These are phyloP conservation scores for Phyto melanocephala DNA, from an alignment of 2,888 invertebrate species.

Conservation along the genomic window DNA sequence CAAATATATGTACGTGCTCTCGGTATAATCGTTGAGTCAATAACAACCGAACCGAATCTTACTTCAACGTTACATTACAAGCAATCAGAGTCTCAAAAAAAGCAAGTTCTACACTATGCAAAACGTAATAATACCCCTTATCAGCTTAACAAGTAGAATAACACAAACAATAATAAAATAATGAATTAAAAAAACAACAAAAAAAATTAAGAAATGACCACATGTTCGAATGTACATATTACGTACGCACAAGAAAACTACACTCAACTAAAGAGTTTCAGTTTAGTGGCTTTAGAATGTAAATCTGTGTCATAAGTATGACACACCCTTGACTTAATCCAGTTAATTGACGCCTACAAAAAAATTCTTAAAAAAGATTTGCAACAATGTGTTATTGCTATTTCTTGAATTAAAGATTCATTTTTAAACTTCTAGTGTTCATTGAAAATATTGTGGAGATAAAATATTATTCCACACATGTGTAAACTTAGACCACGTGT, in stretches of 20 bases:
- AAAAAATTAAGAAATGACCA: conserved; percentile 18
- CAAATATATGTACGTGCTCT: conserved; percentile 3
- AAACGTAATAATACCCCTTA: conserved; percentile 26
- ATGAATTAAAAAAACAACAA: conserved; percentile 7
- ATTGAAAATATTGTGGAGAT: too few species aligned
- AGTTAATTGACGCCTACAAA: conserved; percentile 53
- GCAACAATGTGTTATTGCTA: background rate
- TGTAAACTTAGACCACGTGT: too few species aligned
- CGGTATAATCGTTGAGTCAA: conserved; percentile 49
- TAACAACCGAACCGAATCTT: conserved; percentile 43
- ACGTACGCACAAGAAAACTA: conserved; percentile 39
- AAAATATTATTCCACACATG: too few species aligned
- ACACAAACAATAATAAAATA: conserved; percentile 4
- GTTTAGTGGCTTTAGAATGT: conserved; percentile 15
- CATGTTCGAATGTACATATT: conserved; percentile 32
- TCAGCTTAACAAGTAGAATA: conserved; percentile 32
- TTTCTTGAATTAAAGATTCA: background rate
- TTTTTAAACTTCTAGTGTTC: background rate
- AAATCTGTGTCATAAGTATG: conserved; percentile 49
- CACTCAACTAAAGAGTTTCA: background rate
- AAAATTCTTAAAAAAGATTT: background rate
- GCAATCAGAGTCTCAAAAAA: conserved; percentile 31
- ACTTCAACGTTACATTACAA: conserved; percentile 39
- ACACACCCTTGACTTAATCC: conserved; percentile 47
- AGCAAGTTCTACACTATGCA: conserved; percentile 1